phyloP scores from a whole-genome alignment of 1,140 invertebrate species.

The Nephila pilipes region DNA sequence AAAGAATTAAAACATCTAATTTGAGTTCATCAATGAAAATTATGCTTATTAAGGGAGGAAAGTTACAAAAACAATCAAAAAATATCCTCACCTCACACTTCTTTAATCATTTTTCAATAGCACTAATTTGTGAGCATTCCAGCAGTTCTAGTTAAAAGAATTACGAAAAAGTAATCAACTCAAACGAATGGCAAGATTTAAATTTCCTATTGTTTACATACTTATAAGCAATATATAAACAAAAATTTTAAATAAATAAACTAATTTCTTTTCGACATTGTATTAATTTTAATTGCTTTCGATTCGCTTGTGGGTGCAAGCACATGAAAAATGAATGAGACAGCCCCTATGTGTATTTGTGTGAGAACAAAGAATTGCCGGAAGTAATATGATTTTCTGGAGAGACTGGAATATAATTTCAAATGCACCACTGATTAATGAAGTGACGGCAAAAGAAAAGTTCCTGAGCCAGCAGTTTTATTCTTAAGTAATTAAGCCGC shows the following conservation, averaged over 20 bases:
- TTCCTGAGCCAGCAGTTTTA: conserved; percentile 21
- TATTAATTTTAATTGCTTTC: conserved; percentile 39
- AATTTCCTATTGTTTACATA: not conserved
- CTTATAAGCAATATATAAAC: not conserved
- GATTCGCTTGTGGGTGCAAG: not conserved
- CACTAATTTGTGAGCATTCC: too few relatives aligned
- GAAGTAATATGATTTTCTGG: conserved; percentile 12
- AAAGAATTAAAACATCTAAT: too few relatives aligned
- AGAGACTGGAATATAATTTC: conserved; percentile 9
- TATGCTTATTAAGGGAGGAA: too few relatives aligned
- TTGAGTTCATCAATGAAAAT: too few relatives aligned
- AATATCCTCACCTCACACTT: too few relatives aligned
- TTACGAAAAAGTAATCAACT: too few relatives aligned
- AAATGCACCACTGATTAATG: conserved; percentile 36
- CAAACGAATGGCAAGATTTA: not conserved
- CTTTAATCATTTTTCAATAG: too few relatives aligned
- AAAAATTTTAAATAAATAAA: not conserved
- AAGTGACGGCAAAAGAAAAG: not conserved
- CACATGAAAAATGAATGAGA: not conserved
- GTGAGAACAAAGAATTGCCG: conserved; percentile 15
- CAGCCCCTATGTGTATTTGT: not conserved
- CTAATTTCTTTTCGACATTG: conserved; percentile 14
- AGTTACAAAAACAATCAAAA: too few relatives aligned
- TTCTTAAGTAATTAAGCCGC: conserved; percentile 48
- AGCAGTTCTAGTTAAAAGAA: too few relatives aligned